These are phyloP conservation scores for Archivesica marissinica DNA, from an alignment of 1,140 invertebrate genomes.

Conservation along the genomic window DNA sequence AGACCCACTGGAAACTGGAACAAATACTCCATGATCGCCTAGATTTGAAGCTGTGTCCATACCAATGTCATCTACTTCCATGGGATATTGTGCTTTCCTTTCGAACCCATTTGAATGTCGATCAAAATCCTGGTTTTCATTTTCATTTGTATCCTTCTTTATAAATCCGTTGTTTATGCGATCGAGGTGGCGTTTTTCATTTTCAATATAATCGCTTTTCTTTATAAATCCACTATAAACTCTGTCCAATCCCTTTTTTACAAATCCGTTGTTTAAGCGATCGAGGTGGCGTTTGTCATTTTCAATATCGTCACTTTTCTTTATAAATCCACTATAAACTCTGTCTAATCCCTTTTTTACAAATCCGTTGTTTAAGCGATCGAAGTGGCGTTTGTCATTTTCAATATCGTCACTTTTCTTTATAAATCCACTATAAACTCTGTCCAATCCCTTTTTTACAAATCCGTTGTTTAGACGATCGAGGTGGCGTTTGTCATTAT, in stretches of 20 bases:
- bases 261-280: too few relatives aligned
- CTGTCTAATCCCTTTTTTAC: neutral
- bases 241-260: neutral
- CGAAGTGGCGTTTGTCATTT: neutral
- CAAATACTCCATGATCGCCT: neutral
- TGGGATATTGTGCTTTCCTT: neutral
- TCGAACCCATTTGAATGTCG: neutral
- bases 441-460: constrained; percentile 25
- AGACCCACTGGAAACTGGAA: neutral
- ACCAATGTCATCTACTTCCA: neutral
- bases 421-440: constrained; percentile 19
- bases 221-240: neutral
- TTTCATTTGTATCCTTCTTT: neutral
- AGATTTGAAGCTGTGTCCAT: neutral
- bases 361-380: neutral
- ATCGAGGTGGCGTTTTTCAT: neutral
- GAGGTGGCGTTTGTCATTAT: neutral
- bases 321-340: too few relatives aligned
- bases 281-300: too few relatives aligned
- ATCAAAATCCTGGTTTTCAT: neutral
- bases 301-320: too few relatives aligned
- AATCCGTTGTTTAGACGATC: constrained; percentile 1
- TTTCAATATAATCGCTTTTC: neutral
- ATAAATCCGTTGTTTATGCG: neutral
- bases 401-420: constrained; percentile 24